Evolutionary conservation across 2,888 invertebrate genomes (phyloP).

Genomic region (Tribolium freemani): DNA sequence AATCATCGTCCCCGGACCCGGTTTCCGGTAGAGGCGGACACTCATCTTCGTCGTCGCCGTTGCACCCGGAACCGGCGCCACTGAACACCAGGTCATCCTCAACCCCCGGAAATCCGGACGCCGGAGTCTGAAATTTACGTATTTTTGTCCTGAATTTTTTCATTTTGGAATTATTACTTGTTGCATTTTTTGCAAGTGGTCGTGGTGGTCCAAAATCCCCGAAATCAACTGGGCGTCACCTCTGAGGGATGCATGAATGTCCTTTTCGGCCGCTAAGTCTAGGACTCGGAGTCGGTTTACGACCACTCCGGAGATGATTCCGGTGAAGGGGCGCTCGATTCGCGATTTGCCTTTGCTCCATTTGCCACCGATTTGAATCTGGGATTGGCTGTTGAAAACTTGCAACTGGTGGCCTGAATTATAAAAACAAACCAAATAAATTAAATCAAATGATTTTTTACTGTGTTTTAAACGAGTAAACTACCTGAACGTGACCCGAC

Average conservation of each 20-base stretch:
- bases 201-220: slow-evolving; percentile 81
- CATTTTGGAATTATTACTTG: slow-evolving; percentile 72
- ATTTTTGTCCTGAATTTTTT: no score
- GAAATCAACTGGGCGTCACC: slow-evolving; percentile 88
- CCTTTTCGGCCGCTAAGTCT: slow-evolving; percentile 88
- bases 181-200: slow-evolving; percentile 87
- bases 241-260: slow-evolving; percentile 81
- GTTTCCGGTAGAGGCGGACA: slow-evolving; percentile 87
- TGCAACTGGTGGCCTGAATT: slow-evolving; percentile 76
- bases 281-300: slow-evolving; percentile 88
- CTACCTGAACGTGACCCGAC: no score
- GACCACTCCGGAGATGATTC: slow-evolving; percentile 90
- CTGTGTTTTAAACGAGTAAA: no score
- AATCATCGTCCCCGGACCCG: slow-evolving; percentile 86
- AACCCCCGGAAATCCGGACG: slow-evolving; percentile 83
- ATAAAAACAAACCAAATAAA: no score
- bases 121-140: slow-evolving; percentile 77
- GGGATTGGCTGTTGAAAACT: slow-evolving; percentile 93
- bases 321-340: slow-evolving; percentile 86
- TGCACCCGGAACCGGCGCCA: slow-evolving; percentile 92
- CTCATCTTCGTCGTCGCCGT: slow-evolving; percentile 93
- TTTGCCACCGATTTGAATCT: slow-evolving; percentile 90
- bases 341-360: slow-evolving; percentile 78
- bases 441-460: no score
- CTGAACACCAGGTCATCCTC: slow-evolving; percentile 93